Evolutionary conservation across 1,140 invertebrate species (phyloP).

Genomic region (Acyrthosiphon pisum): DNA sequence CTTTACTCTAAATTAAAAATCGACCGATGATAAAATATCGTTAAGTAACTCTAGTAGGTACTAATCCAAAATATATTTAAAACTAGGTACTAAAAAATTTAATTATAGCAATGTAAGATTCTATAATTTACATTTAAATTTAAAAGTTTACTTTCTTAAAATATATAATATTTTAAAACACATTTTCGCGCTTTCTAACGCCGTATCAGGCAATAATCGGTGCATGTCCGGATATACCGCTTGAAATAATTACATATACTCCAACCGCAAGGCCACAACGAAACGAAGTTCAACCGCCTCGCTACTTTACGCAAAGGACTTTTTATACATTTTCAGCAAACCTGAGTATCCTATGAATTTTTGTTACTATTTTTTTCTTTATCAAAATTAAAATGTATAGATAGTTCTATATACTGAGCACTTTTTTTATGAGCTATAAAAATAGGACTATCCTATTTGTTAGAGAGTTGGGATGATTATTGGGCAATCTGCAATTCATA

Average conservation of each 20-base stretch:
- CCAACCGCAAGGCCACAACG: conserved; percentile 17
- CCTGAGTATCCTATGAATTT: too few species aligned
- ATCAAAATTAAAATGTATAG: too few species aligned
- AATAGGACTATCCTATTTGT: background rate
- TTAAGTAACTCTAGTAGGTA: background rate
- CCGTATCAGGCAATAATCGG: conserved; percentile 31
- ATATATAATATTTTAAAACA: background rate
- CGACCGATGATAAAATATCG: background rate
- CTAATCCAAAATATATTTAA: background rate
- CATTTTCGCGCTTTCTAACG: conserved; percentile 50
- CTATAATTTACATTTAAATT: background rate
- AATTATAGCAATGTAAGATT: background rate
- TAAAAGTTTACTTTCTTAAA: conserved; percentile 11
- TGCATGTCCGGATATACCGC: conserved; percentile 21
- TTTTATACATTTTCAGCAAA: conserved; percentile 18
- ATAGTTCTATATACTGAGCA: background rate
- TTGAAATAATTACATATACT: background rate
- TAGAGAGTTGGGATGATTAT: background rate
- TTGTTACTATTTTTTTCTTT: too few species aligned
- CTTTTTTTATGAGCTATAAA: background rate
- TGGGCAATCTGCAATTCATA: background rate
- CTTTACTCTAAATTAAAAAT: background rate
- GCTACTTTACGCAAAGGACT: background rate
- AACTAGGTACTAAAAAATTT: background rate
- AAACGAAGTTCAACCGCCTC: conserved; percentile 33